A percentile compares a stretch with the other conserved stretches of the same genome.
phyloP scores from a whole-genome alignment of 2,888 invertebrate species.

The Punctoribates punctum region DNA sequence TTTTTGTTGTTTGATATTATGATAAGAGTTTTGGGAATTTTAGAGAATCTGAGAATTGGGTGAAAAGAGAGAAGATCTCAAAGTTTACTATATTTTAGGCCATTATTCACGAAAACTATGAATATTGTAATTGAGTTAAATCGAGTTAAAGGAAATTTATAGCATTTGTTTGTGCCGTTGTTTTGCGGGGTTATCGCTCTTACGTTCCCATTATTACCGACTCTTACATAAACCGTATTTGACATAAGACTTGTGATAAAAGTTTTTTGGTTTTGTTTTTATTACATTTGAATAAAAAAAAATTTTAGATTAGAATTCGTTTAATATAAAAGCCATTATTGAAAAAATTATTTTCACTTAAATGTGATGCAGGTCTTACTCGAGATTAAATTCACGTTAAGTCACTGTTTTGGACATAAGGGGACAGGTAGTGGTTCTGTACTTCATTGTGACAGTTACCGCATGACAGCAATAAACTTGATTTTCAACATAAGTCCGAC shows the following conservation, averaged over 20 bases:
- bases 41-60: constrained; percentile 21
- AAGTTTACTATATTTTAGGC: not conserved
- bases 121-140: not conserved
- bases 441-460: constrained; percentile 34
- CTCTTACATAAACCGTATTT: not conserved
- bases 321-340: not conserved
- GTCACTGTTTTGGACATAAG: not conserved
- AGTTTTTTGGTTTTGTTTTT: not conserved
- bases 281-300: not conserved
- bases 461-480: constrained; percentile 30
- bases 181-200: constrained; percentile 22
- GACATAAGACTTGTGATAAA: not conserved
- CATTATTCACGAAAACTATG: constrained; percentile 42
- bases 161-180: not conserved
- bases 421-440: constrained; percentile 19
- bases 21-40: not conserved
- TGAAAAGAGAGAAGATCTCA: constrained; percentile 12
- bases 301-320: not conserved
- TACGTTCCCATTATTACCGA: constrained; percentile 6
- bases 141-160: constrained; percentile 38
- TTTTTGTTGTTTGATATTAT: not conserved
- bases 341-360: constrained; percentile 5
- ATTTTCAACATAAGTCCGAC: not conserved
- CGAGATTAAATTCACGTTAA: constrained; percentile 4
- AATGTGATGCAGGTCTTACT: not conserved